Base-by-base conservation (phyloP, 2,113 vertebrate species). In the Trochalopteron elliotii region DNA sequence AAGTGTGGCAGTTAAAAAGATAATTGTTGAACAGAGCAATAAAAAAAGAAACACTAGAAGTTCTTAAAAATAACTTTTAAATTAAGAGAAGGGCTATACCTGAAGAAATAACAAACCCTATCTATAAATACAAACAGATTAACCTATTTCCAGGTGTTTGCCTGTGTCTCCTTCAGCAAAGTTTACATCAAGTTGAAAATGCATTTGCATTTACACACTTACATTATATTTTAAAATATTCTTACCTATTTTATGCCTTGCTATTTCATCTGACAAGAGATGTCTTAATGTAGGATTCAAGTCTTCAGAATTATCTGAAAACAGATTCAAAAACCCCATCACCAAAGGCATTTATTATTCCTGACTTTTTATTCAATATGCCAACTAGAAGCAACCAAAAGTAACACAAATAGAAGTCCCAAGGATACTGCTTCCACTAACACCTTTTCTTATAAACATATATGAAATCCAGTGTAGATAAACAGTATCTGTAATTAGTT, bases 201-300 rank as follows among this genome's bases (percentile, higher is more conserved):
- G 5, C 6, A 55, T 50, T 69, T 60, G 19, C 16, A 49, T 37
- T 92, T 83, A 70, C 33, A 37, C 4, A 47, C 1, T 23, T 20
- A 56, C 42, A 9, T 39, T 39, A 8, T 33, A 79, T 56, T 89
- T 90, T 57, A 56, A 88, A 80, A 83, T 44, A 72, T 45, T 50
- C 95, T 96, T 93, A 97, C 97, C 94, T 87, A 96, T 77, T 93
- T 97, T 97, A 31, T 71, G 53, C 22, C 12, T 93, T 60, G 45
- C 20, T 52, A 10, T 8, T 10, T 42, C 12, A 1, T 88, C 50
- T 77, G 82, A 68, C 23, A 90, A 28, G 22, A 84, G 33, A 4
- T 31, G 4, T 39, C 5, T 47, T n/a, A 52, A 1, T 21, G 78
- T 49, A 35, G 3, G 27, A 30, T 53, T 21, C 18, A 31, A 12